Percentiles rank a stretch among this genome's conserved stretches.
phyloP scores from a whole-genome alignment of 2,113 vertebrate genomes.

The Eonycteris spelaea region DNA sequence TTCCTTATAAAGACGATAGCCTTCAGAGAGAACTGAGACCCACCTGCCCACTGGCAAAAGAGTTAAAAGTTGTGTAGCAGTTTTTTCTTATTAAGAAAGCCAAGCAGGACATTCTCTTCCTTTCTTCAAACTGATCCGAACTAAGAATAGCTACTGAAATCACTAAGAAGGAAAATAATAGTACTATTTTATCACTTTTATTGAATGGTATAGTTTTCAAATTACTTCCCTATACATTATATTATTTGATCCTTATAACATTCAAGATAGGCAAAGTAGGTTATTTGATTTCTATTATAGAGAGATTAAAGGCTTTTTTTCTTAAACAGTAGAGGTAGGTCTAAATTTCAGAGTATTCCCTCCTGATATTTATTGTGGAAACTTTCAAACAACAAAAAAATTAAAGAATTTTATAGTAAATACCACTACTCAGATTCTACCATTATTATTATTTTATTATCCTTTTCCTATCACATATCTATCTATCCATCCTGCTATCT shows the following conservation, averaged over 20 bases:
- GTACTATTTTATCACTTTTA: neutral
- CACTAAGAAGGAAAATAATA: neutral
- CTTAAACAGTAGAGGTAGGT: neutral
- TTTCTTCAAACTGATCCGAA: neutral
- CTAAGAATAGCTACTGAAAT: slow-evolving; percentile 41
- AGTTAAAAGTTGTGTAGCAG: neutral
- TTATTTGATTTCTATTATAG: slow-evolving; percentile 25
- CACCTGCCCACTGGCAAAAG: neutral
- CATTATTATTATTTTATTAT: neutral
- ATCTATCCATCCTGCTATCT: neutral
- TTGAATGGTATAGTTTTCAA: neutral
- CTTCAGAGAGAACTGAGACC: slow-evolving; percentile 25
- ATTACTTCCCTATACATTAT: neutral
- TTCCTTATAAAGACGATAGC: neutral
- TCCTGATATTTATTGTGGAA: slow-evolving; percentile 24
- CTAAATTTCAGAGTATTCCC: slow-evolving; percentile 27
- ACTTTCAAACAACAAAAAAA: slow-evolving; percentile 32
- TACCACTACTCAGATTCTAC: neutral
- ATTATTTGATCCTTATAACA: slow-evolving; percentile 22
- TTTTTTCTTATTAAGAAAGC: neutral
- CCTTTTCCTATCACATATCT: neutral
- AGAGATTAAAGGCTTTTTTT: neutral
- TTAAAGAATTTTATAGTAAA: neutral
- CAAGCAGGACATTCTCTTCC: slow-evolving; percentile 2
- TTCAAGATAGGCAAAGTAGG: neutral